These are phyloP conservation scores for Dromiciops gliroides DNA, from an alignment of 2,113 vertebrate species.

Conservation along the genomic window DNA sequence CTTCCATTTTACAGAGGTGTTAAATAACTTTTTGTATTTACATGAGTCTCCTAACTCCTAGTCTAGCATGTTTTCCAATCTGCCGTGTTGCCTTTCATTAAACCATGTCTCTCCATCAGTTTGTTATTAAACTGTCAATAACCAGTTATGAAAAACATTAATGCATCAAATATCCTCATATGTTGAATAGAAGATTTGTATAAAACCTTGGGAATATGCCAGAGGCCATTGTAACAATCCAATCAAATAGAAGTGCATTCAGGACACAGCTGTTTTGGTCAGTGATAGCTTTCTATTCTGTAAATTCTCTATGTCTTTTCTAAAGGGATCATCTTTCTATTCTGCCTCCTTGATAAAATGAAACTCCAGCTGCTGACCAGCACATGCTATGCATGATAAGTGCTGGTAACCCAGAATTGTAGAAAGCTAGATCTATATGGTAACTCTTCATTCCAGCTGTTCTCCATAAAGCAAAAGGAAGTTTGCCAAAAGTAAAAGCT, in stretches of 20 bases:
- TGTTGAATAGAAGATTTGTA: neutral
- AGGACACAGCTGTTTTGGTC: neutral
- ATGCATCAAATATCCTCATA: neutral
- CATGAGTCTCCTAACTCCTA: neutral
- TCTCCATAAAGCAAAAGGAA: neutral
- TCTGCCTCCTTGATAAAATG: neutral
- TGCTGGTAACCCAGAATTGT: neutral
- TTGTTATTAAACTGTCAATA: neutral
- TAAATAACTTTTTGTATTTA: neutral
- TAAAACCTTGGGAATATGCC: neutral
- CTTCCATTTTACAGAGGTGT: neutral
- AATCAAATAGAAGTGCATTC: neutral
- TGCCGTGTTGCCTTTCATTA: neutral
- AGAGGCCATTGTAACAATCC: neutral
- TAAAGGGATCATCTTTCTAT: neutral
- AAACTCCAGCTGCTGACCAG: neutral
- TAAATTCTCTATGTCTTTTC: neutral
- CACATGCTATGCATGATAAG: neutral
- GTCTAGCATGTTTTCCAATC: neutral
- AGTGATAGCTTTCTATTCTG: neutral
- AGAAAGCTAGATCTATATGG: neutral
- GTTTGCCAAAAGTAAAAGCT: conserved; percentile 6
- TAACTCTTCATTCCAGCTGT: neutral
- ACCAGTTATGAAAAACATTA: neutral
- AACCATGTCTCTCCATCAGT: neutral